Evolutionary conservation across 2,113 vertebrate species (phyloP), one percentile per base, ranked within the genome.

Genomic region (Sclerurus mexicanus): DNA sequence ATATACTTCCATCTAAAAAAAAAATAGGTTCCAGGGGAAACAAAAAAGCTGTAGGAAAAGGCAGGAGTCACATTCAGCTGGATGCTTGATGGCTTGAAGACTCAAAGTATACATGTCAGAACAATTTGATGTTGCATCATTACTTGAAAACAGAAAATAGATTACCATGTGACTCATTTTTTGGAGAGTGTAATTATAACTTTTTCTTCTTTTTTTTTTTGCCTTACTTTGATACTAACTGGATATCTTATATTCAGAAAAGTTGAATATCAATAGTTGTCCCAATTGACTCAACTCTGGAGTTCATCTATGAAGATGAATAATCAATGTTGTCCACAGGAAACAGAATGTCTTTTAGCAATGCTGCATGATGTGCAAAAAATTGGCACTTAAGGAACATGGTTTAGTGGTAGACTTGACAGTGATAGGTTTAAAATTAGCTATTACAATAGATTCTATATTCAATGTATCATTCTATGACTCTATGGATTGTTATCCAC

Each of bases 311-410:
- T 50, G 64, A 62, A 77, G 39, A 50, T 0, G 3, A 14, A 21
- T 80, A 46, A 20, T 50, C 53, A 47, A 2, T 33, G 18, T 5
- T 75, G 19, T 50, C 37, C 28, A 9, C 40, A 49, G 31, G 28
- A 63, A 60, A 17, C 20, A 85, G 20, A 67, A 68, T 31, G 9
- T 42, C 33, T 88, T 83, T 14, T 39, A 78, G 33, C 31, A 85
- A 14, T n/a, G 7, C 9, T 39, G 20, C 12, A 12, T 30, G 30
- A 11, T 12, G 46, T 5, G 37, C 17, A 75, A 73, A 37, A 0
- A 60, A 3, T 4, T 16, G 13, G 4, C 17, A 25, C 8, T 22
- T 52, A 23, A 62, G 21, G n/a, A 9, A 35, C 1, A 1, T 7
- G 7, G 18, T 52, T 80, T 47, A 76, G 19, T 13, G 30, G 30